Conservation (phyloP, 2,888 invertebrate species). For the Calameuta idolon region DNA sequence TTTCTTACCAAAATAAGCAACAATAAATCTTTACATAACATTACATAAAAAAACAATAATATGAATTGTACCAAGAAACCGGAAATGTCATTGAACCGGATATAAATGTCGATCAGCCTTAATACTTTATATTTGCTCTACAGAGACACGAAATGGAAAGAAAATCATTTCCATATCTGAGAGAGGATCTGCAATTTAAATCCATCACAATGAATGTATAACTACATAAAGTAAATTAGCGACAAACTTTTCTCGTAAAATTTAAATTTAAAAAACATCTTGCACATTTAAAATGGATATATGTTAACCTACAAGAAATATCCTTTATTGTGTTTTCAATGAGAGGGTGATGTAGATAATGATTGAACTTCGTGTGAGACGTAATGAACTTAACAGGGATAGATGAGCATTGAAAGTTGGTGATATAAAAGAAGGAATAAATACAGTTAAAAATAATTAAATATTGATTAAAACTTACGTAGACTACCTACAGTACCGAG, state of each 20-base stretch:
- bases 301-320: neutral
- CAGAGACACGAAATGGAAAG: neutral
- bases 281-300: neutral
- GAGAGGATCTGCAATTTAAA: neutral
- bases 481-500: slow-evolving; percentile 87
- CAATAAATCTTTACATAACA: neutral
- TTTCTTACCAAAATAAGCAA: neutral
- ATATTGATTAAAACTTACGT: slow-evolving; percentile 73
- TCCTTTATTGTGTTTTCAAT: neutral
- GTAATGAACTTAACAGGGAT: neutral
- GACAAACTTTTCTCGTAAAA: neutral
- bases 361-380: neutral
- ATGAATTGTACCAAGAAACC: neutral
- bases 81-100: neutral
- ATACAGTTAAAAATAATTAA: slow-evolving; percentile 2
- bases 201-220: neutral
- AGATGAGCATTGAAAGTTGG: neutral
- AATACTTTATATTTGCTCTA: neutral
- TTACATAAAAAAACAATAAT: neutral
- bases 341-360: neutral
- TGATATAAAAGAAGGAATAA: neutral
- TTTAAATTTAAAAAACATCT: neutral
- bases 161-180: neutral
- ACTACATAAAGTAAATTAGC: neutral
- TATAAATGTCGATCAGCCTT: neutral